Evolutionary conservation across 2,888 invertebrate species (phyloP).

Genomic region (Coleophora flavipennella): DNA sequence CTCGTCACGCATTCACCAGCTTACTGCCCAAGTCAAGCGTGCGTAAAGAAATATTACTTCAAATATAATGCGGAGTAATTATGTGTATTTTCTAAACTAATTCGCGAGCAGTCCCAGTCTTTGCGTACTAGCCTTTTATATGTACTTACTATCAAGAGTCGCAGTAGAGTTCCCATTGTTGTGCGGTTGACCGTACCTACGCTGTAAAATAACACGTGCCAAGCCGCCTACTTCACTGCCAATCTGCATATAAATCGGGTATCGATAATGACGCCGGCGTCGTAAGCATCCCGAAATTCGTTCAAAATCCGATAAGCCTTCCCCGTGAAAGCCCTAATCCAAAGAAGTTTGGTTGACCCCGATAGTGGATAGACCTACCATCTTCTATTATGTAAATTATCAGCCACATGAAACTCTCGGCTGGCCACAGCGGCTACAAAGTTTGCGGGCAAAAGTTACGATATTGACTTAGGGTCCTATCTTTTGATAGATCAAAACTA

Average conservation of each 20-base stretch:
- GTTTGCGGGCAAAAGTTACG: constrained; percentile 57
- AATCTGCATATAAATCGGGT: constrained; percentile 74
- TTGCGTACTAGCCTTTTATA: too few relatives aligned
- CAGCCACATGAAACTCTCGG: constrained; percentile 61
- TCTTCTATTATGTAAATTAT: constrained; percentile 72
- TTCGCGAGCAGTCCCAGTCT: too few relatives aligned
- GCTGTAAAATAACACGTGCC: constrained; percentile 15
- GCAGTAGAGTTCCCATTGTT: too few relatives aligned
- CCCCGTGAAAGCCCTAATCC: constrained; percentile 65
- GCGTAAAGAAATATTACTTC: too few relatives aligned
- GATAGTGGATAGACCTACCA: constrained; percentile 65
- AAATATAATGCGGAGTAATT: too few relatives aligned
- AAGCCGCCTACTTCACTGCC: constrained; percentile 41
- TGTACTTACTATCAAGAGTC: too few relatives aligned
- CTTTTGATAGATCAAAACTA: constrained; percentile 41
- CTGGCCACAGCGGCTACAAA: constrained; percentile 55
- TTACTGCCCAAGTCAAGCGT: too few relatives aligned
- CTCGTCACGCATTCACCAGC: too few relatives aligned
- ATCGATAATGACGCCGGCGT: constrained; percentile 68
- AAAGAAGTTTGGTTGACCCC: constrained; percentile 67
- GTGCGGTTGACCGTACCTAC: constrained; percentile 37
- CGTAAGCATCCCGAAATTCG: constrained; percentile 65
- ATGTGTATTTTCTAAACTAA: too few relatives aligned
- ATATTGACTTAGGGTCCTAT: constrained; percentile 55
- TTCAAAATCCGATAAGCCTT: constrained; percentile 67